Conservation (phyloP, 2,888 invertebrate species). For the Corbicula japonica region DNA sequence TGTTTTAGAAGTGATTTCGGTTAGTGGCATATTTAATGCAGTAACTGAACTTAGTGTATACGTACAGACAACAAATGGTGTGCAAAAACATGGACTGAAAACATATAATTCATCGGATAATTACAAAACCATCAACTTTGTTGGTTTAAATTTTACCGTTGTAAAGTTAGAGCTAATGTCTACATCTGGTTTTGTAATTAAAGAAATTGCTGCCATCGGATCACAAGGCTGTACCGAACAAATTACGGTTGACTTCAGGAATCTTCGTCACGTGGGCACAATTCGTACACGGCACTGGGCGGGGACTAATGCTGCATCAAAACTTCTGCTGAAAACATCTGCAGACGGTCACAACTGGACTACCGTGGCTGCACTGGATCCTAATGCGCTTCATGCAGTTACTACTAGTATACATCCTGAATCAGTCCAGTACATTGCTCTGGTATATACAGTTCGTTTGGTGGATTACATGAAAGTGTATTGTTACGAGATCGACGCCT, state of each 20-base stretch:
- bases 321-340: conserved; percentile 61
- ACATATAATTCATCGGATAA: conserved; percentile 49
- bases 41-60: neutral
- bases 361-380: conserved; percentile 51
- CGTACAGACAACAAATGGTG: neutral
- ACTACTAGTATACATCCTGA: conserved; percentile 50
- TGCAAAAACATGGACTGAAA: conserved; percentile 20
- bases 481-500: conserved; percentile 74
- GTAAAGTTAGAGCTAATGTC: conserved; percentile 51
- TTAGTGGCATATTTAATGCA: conserved; percentile 62
- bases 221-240: conserved; percentile 60
- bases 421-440: conserved; percentile 53
- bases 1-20: conserved; percentile 46
- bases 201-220: conserved; percentile 67
- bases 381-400: conserved; percentile 65
- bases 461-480: conserved; percentile 67
- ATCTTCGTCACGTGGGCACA: conserved; percentile 45
- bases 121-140: conserved; percentile 61
- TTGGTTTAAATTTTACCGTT: conserved; percentile 30
- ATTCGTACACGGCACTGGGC: conserved; percentile 72
- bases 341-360: conserved; percentile 59
- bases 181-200: conserved; percentile 46
- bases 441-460: conserved; percentile 58
- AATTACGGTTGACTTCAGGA: conserved; percentile 65
- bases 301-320: conserved; percentile 53